Evolutionary conservation across 1,140 invertebrate genomes (phyloP).

Genomic region (Brachionus paranguensis): DNA sequence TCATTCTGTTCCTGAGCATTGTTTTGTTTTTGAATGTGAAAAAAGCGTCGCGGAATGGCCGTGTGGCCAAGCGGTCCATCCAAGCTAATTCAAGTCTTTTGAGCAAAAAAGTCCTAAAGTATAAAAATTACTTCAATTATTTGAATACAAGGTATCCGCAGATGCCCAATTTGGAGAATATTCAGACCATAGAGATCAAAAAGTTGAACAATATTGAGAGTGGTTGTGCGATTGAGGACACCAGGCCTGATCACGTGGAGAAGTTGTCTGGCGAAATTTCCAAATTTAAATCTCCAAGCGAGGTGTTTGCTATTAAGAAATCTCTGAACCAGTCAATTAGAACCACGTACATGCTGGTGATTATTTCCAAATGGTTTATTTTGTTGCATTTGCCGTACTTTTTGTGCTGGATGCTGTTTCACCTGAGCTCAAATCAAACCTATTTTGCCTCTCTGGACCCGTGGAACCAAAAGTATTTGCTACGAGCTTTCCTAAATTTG

Average conservation of each 20-base stretch:
- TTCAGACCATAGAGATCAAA: conserved; percentile 1
- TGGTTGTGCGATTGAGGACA: not conserved
- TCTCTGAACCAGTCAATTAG: not conserved
- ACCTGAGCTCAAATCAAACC: not conserved
- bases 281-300: not conserved
- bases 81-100: not conserved
- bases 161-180: conserved; percentile 20
- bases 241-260: not conserved
- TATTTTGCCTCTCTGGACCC: not conserved
- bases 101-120: not conserved
- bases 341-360: not conserved
- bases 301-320: not conserved
- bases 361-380: conserved; percentile 26
- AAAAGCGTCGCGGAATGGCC: not conserved
- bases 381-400: conserved; percentile 25
- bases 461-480: not conserved
- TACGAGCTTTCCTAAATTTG: not conserved
- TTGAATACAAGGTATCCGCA: conserved; percentile 20
- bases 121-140: conserved; percentile 23
- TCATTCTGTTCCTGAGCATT: not conserved
- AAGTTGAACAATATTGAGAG: not conserved
- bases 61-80: not conserved
- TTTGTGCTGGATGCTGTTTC: not conserved
- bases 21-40: conserved; percentile 20
- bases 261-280: not conserved